These are phyloP conservation scores for Pocota personata DNA, from an alignment of 2,888 invertebrate species.

Conservation along the genomic window DNA sequence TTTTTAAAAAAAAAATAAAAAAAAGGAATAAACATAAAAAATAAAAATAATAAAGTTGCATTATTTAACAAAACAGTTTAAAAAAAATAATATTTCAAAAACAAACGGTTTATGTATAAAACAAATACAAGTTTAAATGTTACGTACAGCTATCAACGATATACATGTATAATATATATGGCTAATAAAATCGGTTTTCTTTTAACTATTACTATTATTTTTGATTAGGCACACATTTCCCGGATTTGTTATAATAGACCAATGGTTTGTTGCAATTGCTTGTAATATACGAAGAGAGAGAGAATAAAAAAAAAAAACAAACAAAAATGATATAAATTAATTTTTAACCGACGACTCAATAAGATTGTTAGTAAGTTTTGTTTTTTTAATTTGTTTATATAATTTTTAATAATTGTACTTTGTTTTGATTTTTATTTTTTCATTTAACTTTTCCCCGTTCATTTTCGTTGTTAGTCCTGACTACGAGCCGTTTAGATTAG, in stretches of 20 bases:
- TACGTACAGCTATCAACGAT: conserved; percentile 28
- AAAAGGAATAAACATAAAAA: conserved; percentile 44
- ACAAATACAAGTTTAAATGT: conserved; percentile 42
- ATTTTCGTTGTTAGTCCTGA: not conserved
- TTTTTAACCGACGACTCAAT: conserved; percentile 2
- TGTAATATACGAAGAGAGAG: not conserved
- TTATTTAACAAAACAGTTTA: conserved; percentile 62
- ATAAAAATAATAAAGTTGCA: conserved; percentile 62
- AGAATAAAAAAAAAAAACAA: not conserved
- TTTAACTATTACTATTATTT: conserved; percentile 27
- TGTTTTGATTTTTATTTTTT: conserved; percentile 35
- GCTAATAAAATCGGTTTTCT: conserved; percentile 68
- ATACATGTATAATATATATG: conserved; percentile 28
- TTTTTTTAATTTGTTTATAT: conserved; percentile 26
- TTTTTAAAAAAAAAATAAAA: conserved; percentile 28
- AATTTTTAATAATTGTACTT: conserved; percentile 62
- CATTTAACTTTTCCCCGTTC: not conserved
- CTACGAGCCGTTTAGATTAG: conserved; percentile 78
- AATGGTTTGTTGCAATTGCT: conserved; percentile 1
- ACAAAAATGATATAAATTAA: conserved; percentile 6
- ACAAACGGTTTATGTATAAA: conserved; percentile 30
- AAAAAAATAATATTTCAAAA: conserved; percentile 34
- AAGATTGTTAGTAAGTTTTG: conserved; percentile 12
- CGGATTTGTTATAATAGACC: conserved; percentile 5
- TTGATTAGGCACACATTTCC: conserved; percentile 53